These are phyloP conservation scores for Muscicapa striata DNA, from an alignment of 2,797 vertebrate genomes.

Conservation along the genomic window DNA sequence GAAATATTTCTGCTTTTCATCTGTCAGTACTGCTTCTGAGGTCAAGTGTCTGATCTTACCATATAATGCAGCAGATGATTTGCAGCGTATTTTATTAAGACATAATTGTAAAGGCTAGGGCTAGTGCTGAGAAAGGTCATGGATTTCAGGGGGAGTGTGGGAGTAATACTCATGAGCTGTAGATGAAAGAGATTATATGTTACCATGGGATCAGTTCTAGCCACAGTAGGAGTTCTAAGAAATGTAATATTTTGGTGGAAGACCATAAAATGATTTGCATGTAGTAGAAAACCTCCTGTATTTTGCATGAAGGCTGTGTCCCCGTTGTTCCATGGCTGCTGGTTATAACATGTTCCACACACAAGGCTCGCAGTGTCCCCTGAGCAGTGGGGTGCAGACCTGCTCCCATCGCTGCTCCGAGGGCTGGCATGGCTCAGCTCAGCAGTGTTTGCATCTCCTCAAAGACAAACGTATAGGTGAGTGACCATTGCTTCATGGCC, in stretches of 20 bases:
- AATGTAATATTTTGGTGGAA: background rate
- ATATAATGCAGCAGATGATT: background rate
- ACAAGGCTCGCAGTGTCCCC: background rate
- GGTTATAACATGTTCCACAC: background rate
- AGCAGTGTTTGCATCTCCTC: background rate
- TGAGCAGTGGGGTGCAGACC: background rate
- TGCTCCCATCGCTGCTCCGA: background rate
- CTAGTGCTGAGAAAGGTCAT: conserved; percentile 12
- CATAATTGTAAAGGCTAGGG: background rate
- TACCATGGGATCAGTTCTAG: background rate
- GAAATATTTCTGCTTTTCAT: background rate
- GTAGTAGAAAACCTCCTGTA: background rate
- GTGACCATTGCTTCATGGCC: background rate
- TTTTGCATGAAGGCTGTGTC: background rate
- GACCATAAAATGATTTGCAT: background rate
- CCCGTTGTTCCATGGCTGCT: background rate
- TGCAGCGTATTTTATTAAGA: conserved; percentile 22
- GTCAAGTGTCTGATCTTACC: background rate
- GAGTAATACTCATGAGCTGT: background rate
- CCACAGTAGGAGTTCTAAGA: background rate
- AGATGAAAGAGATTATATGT: background rate
- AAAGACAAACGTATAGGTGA: background rate
- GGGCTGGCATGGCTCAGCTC: background rate
- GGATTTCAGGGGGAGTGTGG: conserved; percentile 11
- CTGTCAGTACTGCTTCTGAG: background rate